These are phyloP conservation scores for Penaeus vannamei DNA, from an alignment of 1,140 invertebrate species.

Conservation along the genomic window DNA sequence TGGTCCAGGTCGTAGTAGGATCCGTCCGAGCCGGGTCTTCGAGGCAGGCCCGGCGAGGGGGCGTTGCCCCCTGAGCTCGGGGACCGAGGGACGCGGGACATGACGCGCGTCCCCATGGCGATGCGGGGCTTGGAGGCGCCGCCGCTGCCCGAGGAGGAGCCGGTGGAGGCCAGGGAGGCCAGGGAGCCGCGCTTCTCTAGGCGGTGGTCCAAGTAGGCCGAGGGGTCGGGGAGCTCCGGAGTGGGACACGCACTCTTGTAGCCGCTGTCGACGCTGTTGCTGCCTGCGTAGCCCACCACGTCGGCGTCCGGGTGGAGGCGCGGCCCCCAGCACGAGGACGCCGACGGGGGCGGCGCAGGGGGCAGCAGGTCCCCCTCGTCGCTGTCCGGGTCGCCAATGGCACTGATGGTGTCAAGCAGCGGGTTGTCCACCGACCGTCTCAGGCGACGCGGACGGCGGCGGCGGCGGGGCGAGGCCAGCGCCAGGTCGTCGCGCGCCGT, in stretches of 20 bases:
- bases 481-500: slow-evolving; percentile 57
- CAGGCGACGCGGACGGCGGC: slow-evolving; percentile 64
- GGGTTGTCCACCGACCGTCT: slow-evolving; percentile 69
- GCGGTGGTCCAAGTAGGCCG: slow-evolving; percentile 67
- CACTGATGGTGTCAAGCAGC: slow-evolving; percentile 71
- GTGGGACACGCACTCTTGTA: slow-evolving; percentile 73
- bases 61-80: slow-evolving; percentile 62
- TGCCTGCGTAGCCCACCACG: slow-evolving; percentile 71
- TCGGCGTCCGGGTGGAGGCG: slow-evolving; percentile 70
- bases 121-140: slow-evolving; percentile 70
- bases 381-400: slow-evolving; percentile 70
- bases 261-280: slow-evolving; percentile 72
- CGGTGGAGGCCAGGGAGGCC: slow-evolving; percentile 61
- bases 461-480: slow-evolving; percentile 63
- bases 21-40: slow-evolving; percentile 47
- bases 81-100: slow-evolving; percentile 67
- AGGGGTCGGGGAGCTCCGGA: slow-evolving; percentile 71
- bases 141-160: slow-evolving; percentile 61
- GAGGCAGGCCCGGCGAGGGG: slow-evolving; percentile 45
- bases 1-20: slow-evolving; percentile 70
- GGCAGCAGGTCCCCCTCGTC: slow-evolving; percentile 58
- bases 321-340: slow-evolving; percentile 53
- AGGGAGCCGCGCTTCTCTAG: slow-evolving; percentile 63
- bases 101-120: slow-evolving; percentile 72
- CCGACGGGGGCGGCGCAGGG: slow-evolving; percentile 48